Evolutionary conservation across 92 coral and sea anemone species (phyloP).

Genomic region (Zoanthus gigantus): DNA sequence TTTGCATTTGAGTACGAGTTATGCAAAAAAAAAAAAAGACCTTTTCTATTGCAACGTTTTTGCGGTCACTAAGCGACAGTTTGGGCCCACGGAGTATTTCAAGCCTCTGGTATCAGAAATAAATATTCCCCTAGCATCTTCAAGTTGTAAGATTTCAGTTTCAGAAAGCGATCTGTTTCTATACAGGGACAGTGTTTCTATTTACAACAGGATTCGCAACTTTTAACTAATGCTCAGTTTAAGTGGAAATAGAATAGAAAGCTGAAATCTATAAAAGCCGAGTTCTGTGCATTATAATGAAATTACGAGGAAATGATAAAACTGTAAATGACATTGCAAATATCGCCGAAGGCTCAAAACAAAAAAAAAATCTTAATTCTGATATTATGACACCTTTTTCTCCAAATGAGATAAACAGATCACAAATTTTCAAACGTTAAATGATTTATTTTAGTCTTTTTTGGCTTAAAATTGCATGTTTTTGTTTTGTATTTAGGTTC

Average conservation of each 20-base stretch:
- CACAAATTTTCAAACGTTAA: background rate
- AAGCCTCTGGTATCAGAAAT: constrained; percentile 73
- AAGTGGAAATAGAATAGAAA: background rate
- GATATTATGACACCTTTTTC: constrained; percentile 69
- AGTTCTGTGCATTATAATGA: constrained; percentile 44
- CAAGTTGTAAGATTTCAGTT: constrained; percentile 62
- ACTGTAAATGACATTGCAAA: constrained; percentile 48
- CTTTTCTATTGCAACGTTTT: constrained; percentile 33
- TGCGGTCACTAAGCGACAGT: constrained; percentile 91
- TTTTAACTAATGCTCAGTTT: background rate
- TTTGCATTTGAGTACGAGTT: constrained; percentile 3
- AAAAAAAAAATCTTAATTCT: constrained; percentile 75
- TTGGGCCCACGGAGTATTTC: constrained; percentile 73
- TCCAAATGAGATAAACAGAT: constrained; percentile 65
- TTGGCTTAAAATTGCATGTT: background rate
- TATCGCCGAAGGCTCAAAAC: constrained; percentile 52
- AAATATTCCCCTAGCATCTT: constrained; percentile 75
- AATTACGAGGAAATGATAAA: constrained; percentile 58
- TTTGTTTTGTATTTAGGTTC: constrained; percentile 18
- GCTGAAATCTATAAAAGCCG: constrained; percentile 17
- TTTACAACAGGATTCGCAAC: background rate
- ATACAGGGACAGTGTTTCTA: background rate
- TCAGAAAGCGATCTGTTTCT: constrained; percentile 21
- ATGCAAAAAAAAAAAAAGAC: background rate
- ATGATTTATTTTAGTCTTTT: constrained; percentile 17